phyloP scores from a whole-genome alignment of 2,113 vertebrate genomes.

The Tretioscincus oriximinensis region DNA sequence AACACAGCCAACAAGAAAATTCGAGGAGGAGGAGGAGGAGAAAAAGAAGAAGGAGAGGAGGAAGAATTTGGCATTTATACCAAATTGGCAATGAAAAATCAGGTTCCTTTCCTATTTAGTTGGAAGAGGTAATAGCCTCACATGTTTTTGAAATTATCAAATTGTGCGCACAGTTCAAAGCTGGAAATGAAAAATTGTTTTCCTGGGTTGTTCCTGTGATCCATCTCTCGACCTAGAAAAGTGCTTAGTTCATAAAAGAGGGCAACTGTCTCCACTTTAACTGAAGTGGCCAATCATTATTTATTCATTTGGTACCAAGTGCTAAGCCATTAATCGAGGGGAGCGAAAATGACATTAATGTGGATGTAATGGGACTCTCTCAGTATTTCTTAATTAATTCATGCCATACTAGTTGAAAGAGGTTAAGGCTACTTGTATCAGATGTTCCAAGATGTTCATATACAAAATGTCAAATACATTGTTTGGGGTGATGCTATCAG shows the following conservation, averaged over 20 bases:
- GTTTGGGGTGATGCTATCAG: neutral
- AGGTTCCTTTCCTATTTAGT: neutral
- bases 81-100: neutral
- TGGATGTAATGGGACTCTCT: neutral
- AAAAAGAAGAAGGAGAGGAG: too few relatives aligned
- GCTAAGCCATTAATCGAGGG: conserved; percentile 12
- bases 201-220: conserved; percentile 20
- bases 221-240: conserved; percentile 23
- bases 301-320: conserved; percentile 49
- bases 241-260: conserved; percentile 34
- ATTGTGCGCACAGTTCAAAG: neutral
- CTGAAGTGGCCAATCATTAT: conserved; percentile 52
- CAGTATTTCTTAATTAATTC: conserved; percentile 14
- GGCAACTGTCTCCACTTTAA: conserved; percentile 48
- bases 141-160: neutral
- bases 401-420: neutral
- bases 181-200: neutral
- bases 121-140: neutral
- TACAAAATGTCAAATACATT: neutral
- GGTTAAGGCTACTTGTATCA: neutral
- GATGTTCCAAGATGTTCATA: neutral
- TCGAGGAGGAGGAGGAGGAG: too few relatives aligned
- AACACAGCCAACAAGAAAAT: neutral
- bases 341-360: neutral
- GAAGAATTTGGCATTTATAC: too few relatives aligned